Evolutionary conservation across 2,888 invertebrate genomes (phyloP).

Genomic region (Gymnoscelis rufifasciata): DNA sequence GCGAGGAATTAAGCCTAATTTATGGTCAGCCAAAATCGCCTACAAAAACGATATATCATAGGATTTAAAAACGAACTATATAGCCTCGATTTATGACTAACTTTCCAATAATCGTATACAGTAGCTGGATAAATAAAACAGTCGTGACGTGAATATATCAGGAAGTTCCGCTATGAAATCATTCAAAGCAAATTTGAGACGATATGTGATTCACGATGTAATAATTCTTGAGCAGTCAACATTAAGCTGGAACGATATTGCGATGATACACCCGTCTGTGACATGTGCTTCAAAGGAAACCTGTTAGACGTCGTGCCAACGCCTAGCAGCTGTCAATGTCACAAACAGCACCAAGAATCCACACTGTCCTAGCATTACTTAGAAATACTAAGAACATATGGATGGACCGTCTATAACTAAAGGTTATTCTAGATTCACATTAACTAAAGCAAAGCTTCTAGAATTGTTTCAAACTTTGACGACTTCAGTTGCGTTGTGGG

Average conservation of each 20-base stretch:
- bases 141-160: slow-evolving; percentile 39
- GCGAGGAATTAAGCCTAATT: slow-evolving; percentile 41
- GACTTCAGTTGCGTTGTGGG: too few species aligned
- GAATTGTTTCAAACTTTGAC: too few species aligned
- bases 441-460: too few species aligned
- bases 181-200: slow-evolving; percentile 31
- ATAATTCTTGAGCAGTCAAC: slow-evolving; percentile 34
- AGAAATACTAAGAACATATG: too few species aligned
- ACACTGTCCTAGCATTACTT: too few species aligned
- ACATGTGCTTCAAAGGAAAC: neutral
- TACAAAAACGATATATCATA: slow-evolving; percentile 27
- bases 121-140: slow-evolving; percentile 32
- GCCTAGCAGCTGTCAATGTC: too few species aligned
- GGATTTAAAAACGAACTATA: slow-evolving; percentile 27
- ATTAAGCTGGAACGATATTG: neutral
- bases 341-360: too few species aligned
- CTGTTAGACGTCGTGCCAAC: too few species aligned
- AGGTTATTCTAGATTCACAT: too few species aligned
- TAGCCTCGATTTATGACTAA: slow-evolving; percentile 24
- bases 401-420: too few species aligned
- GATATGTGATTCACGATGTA: slow-evolving; percentile 38
- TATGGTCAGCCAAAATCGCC: slow-evolving; percentile 33
- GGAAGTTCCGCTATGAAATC: slow-evolving; percentile 44
- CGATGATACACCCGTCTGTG: neutral
- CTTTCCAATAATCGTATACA: slow-evolving; percentile 31